Evolutionary conservation across 2,888 invertebrate species (phyloP), one percentile per base, ranked within the genome.

Genomic region (Tolmerus cingulatus): DNA sequence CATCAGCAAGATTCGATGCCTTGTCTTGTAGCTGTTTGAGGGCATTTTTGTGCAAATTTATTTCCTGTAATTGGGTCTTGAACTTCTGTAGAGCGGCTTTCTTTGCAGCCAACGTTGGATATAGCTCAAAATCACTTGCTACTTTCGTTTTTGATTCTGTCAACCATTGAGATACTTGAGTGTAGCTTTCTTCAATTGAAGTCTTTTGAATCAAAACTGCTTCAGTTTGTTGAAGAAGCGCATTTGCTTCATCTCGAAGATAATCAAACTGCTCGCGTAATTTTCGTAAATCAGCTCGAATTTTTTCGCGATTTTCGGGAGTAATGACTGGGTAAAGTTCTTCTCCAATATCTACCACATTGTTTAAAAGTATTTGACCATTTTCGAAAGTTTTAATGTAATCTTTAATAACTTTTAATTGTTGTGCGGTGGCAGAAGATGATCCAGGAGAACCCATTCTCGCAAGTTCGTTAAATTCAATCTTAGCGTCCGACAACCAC

Each of bases 171-270:
- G 96, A 95, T 8, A 98, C 95, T 94, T 98, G 97, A 78, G 96
- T 95, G 89, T 97, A 96, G 89, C 97, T 97, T 90, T 98, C 98
- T 91, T 98, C 98, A 91, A 98, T 97, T 1, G 98, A 97, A 4
- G 97, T 97, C 92, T 98, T 95, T 90, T 98, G 97, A 91, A 98
- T 96, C 88, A 98, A 94, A 57, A 97, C 96, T 0, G 96, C 96
- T 93, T 98, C 98, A 23, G 98, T 96, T 90, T 96, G 96, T 91
- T 98, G 97, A 89, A 97, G 95, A 1, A 97, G 95, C 19, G 95
- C 95, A 91, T 97, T 97, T 0, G 97, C 95, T 91, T 96, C 96
- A 91, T 97, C 97, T 5, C 97, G 95, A 77, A 98, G 95, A 81
- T 96, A 94, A 92, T 98, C 98, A 90, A 97, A 97, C 89, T 95